Percentiles rank a stretch among this genome's conserved stretches.
Conservation (phyloP, 1,140 invertebrate genomes). For the Pomacea maculata region DNA sequence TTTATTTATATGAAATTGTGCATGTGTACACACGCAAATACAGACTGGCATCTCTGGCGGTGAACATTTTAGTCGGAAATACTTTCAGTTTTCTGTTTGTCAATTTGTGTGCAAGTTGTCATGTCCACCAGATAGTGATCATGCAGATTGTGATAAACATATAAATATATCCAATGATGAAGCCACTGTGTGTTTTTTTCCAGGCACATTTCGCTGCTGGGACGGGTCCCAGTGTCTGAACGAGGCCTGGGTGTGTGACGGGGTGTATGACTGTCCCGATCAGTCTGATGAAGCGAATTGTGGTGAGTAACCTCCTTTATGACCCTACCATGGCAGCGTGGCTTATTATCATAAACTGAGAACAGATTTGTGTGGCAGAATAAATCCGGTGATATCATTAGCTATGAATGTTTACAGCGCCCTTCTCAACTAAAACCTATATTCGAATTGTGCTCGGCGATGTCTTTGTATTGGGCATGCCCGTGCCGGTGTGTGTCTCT, state of each 20-base stretch:
- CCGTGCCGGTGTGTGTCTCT: not conserved
- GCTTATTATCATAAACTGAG: too few species aligned
- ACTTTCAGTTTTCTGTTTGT: not conserved
- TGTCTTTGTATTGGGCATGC: not conserved
- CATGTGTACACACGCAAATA: not conserved
- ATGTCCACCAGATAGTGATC: too few species aligned
- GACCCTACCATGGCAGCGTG: too few species aligned
- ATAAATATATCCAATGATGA: not conserved
- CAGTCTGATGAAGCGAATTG: constrained; percentile 10
- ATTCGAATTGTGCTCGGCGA: not conserved
- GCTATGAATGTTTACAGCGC: not conserved
- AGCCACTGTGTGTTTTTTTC: not conserved
- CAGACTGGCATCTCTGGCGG: not conserved
- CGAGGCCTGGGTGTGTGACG: constrained; percentile 12
- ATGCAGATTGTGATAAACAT: too few species aligned
- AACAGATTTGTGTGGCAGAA: too few species aligned
- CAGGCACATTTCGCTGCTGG: constrained; percentile 16
- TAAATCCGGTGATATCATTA: not conserved
- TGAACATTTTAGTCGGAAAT: not conserved
- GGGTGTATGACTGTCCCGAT: constrained; percentile 6
- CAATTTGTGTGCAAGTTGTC: not conserved
- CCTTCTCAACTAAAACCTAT: not conserved
- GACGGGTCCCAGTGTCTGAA: constrained; percentile 9
- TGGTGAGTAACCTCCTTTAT: not conserved
- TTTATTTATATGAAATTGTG: too few species aligned